Base-by-base conservation (phyloP, 2,113 vertebrate species). In the Sorex araneus region DNA sequence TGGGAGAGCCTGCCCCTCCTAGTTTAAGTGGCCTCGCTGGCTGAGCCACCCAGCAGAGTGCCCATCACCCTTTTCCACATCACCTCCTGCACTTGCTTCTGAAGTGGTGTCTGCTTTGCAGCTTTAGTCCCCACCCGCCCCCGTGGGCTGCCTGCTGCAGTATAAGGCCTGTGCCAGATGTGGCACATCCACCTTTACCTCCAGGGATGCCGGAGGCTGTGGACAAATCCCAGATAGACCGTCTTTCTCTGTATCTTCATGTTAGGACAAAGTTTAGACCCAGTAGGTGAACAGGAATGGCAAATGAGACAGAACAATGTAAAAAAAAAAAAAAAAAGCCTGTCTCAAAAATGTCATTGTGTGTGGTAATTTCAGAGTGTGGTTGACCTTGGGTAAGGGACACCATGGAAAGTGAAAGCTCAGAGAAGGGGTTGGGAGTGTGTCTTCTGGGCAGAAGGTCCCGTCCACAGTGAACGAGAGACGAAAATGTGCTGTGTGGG, bases 381-480 rank as follows among this genome's bases (percentile, higher is more conserved):
- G 11, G 36, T 27, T 43, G 71, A 27, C 40, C 36, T 19, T 43
- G 19, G 32, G 16, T 36, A 36, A 36, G 18, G 8, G 23, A 32
- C 6, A 43, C 18, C 36, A 4, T 6, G 70, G 34, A 40, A 19
- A 40, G 34, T 23, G 34, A 71, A 71, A 40, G n/a, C 34, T 9
- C 34, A 34, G 34, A 40, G 18, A 34, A 69, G n/a, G 70, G 34
- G 64, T 7, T 66, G 64, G 64, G 64, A 11, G 28, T 1, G 18
- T 23, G 18, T 19, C 21, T 40, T 8, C 70, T 66, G 28, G 36
- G 0, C 11, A 36, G 30, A 64, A 45, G 69, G 34, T 63, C 2
- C 15, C 0, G n/a, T 40, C 23, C 18, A 2, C 2, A 25, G 45
- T 15, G 21, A 32, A 25, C 13, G 19, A 60, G 50, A 0, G 0